Base-by-base conservation (phyloP, 2,797 vertebrate genomes). In the Epinephelus malabaricus region DNA sequence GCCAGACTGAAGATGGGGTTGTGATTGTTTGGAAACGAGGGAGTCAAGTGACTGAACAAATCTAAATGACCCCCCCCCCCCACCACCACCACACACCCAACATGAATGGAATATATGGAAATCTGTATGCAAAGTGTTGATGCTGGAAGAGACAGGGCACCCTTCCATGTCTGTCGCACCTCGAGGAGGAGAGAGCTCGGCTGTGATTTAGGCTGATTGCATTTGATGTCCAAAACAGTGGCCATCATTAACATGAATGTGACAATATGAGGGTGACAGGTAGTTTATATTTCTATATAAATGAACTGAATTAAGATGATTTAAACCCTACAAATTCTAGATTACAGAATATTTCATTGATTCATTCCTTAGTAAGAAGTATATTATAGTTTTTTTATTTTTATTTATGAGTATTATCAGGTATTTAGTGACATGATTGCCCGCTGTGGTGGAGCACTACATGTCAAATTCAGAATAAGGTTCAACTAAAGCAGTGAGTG, bases 81-180 rank as follows among this genome's bases (percentile, higher is more conserved):
- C 38, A 91, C 38, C 40, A 11, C 40, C 40, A 43, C 9, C 40
- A 43, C 11, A 34, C 89, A 51, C 80, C 86, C 76, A 76, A 85
- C 61, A 87, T 84, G 88, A 95, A 93, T 96, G 95, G 90, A 95
- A 95, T 92, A 95, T 91, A 96, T 95, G 86, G 92, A 91, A 94
- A 95, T 97, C 92, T 95, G 85, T 88, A 96, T 90, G 94, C 94
- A 96, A 95, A 96, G 86, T 83, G 73, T 68, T 88, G 86, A 84
- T 89, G 82, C 76, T 79, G 86, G 82, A 70, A 75, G 83, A 90
- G 74, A 84, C 77, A 7, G 78, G 86, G 86, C 90, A 89, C 82
- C 87, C 90, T 86, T 86, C 80, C 83, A 83, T 9, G 69, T 75
- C 84, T 70, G 66, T 64, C 2, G 47, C 77, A 71, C 65, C 69